Percentiles rank a stretch among this genome's conserved stretches.
Evolutionary conservation across 2,113 vertebrate genomes (phyloP).

Genomic region (Campylomormyrus tamandua): DNA sequence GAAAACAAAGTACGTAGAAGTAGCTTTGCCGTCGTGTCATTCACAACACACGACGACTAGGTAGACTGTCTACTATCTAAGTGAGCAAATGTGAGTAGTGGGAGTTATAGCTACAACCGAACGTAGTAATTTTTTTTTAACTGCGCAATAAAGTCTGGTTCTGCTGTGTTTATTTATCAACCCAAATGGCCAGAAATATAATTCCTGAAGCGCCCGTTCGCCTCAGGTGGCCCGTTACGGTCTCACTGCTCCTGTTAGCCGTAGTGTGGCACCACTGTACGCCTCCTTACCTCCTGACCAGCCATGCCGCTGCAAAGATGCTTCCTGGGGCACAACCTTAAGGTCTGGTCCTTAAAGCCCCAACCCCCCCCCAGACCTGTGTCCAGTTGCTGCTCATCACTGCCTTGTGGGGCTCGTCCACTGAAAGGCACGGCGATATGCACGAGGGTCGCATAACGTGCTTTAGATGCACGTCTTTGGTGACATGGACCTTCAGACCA

Average conservation of each 20-base stretch:
- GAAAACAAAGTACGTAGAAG: background rate
- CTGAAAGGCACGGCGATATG: background rate
- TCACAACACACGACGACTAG: background rate
- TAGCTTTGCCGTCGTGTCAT: background rate
- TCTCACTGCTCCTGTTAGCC: background rate
- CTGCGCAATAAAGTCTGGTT: background rate
- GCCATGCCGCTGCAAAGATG: background rate
- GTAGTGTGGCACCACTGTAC: background rate
- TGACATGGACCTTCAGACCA: background rate
- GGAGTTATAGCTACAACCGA: background rate
- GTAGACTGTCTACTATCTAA: background rate
- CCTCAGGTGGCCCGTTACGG: background rate
- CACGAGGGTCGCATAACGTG: background rate
- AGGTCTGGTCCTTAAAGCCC: background rate
- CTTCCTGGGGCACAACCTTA: background rate
- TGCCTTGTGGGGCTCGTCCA: background rate
- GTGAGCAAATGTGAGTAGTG: background rate
- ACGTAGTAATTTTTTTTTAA: background rate
- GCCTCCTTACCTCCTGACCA: background rate
- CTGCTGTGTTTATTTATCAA: background rate
- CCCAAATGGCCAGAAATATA: background rate
- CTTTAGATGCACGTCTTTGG: background rate
- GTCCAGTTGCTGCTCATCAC: background rate
- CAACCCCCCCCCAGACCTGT: background rate
- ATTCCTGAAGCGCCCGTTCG: background rate